phyloP scores from a whole-genome alignment of 2,113 vertebrate species.

The Grallaria varia region DNA sequence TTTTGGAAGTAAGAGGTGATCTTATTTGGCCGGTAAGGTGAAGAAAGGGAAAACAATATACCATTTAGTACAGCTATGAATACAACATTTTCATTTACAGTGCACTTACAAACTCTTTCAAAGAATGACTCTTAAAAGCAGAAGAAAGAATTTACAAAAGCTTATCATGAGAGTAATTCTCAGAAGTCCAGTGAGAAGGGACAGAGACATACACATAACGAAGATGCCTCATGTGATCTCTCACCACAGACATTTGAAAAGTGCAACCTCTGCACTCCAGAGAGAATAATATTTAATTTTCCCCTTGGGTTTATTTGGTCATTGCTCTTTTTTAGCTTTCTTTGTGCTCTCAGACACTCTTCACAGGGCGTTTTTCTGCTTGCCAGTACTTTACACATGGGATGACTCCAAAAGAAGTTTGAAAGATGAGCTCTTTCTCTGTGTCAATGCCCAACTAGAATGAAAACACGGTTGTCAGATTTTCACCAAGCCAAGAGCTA shows the following conservation, averaged over 20 bases:
- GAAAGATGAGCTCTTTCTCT: not conserved
- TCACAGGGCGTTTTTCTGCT: not conserved
- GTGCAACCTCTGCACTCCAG: not conserved
- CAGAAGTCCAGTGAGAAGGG: not conserved
- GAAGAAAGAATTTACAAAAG: not conserved
- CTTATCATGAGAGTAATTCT: not conserved
- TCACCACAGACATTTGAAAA: not conserved
- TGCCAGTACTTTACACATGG: not conserved
- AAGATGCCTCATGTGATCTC: not conserved
- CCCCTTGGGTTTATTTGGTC: not conserved
- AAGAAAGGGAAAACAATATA: not conserved
- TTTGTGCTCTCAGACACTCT: not conserved
- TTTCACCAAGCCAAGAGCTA: conserved; percentile 13
- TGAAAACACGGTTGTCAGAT: not conserved
- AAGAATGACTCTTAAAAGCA: not conserved
- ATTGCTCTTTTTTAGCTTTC: not conserved
- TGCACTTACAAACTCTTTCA: not conserved
- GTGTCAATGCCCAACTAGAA: not conserved
- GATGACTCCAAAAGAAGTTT: not conserved
- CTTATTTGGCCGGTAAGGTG: not conserved
- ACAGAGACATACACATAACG: rapidly evolving
- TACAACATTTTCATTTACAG: not conserved
- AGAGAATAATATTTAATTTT: not conserved
- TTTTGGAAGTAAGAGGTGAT: not conserved
- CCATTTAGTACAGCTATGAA: not conserved